Evolutionary conservation across 2,888 invertebrate genomes (phyloP).

Genomic region (Lapara coniferarum): DNA sequence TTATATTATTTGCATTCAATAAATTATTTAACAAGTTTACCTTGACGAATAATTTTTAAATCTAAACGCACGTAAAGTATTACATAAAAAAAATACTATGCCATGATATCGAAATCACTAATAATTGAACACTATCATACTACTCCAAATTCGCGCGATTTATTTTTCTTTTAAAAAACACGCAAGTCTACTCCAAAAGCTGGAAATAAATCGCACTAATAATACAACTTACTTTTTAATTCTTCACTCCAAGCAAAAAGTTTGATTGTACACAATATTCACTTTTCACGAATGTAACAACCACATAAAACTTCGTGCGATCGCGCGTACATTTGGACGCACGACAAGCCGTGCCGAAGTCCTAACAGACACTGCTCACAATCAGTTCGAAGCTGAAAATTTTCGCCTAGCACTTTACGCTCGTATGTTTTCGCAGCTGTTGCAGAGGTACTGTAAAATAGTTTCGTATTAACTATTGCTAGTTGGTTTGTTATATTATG

Average conservation of each 20-base stretch:
- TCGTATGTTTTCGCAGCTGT: conserved; percentile 22
- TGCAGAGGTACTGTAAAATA: neutral
- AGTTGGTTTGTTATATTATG: neutral
- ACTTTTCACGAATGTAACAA: conserved; percentile 1
- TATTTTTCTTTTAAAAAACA: neutral
- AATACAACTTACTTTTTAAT: conserved; percentile 3
- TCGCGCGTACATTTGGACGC: neutral
- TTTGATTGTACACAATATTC: neutral
- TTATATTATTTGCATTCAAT: too few relatives aligned
- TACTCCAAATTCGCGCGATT: too few relatives aligned
- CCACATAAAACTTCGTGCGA: neutral
- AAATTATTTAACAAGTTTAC: too few relatives aligned
- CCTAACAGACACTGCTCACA: conserved; percentile 9
- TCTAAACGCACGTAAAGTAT: too few relatives aligned
- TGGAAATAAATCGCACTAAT: neutral
- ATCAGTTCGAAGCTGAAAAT: neutral
- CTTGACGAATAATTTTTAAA: too few relatives aligned
- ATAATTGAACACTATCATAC: too few relatives aligned
- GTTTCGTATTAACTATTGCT: neutral
- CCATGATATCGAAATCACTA: too few relatives aligned
- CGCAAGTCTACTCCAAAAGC: neutral
- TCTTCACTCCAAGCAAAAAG: neutral
- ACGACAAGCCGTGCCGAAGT: conserved; percentile 7
- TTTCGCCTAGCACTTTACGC: neutral
- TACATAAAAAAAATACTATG: too few relatives aligned